Evolutionary conservation across 2,113 vertebrate species (phyloP).

Genomic region (Ranitomeya imitator): DNA sequence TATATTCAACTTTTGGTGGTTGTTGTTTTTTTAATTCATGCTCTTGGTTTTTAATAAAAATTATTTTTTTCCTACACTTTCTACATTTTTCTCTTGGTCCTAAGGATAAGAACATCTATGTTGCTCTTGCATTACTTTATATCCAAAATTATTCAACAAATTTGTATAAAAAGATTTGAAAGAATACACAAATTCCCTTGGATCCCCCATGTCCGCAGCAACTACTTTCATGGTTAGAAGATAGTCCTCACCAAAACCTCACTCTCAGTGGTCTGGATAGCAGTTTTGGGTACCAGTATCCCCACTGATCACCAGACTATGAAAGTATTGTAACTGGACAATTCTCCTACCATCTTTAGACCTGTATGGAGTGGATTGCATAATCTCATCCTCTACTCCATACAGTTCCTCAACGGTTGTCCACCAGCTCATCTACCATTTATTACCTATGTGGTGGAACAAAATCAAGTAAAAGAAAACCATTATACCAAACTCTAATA

Average conservation of each 20-base stretch:
- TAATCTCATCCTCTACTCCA: background rate
- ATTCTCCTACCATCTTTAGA: background rate
- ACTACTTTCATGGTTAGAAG: background rate
- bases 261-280: background rate
- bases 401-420: background rate
- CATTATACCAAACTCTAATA: background rate
- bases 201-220: background rate
- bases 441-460: background rate
- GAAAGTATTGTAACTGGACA: background rate
- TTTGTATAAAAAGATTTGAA: background rate
- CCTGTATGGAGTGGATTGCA: background rate
- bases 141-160: background rate
- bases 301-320: background rate
- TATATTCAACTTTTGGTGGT: too few relatives aligned
- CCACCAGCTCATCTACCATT: background rate
- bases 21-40: too few relatives aligned
- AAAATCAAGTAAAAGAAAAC: background rate
- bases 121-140: too few relatives aligned
- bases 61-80: too few relatives aligned
- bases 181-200: background rate
- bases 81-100: too few relatives aligned
- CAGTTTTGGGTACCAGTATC: background rate
- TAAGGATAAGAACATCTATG: too few relatives aligned
- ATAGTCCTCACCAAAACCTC: background rate
- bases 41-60: too few relatives aligned